Evolutionary conservation across 2,113 vertebrate genomes (phyloP).

Genomic region (Forbesichthys agassizii): DNA sequence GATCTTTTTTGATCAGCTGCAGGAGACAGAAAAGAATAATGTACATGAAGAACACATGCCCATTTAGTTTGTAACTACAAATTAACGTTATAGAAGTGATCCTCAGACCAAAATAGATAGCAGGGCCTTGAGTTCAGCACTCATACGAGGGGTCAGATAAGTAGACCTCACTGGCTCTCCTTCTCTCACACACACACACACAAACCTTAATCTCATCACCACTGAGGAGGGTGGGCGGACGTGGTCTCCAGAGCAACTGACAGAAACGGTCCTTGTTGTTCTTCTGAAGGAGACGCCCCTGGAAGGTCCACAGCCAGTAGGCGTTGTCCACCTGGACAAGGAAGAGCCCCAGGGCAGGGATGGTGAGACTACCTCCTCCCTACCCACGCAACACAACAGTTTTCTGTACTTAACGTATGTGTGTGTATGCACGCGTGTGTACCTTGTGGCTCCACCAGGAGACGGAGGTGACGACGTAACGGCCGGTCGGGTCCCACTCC

Average conservation of each 20-base stretch:
- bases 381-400: background rate
- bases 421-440: background rate
- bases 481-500: conserved; percentile 96
- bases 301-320: conserved; percentile 98
- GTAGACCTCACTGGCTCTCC: conserved; percentile 30
- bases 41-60: background rate
- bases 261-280: conserved; percentile 98
- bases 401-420: background rate
- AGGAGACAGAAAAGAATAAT: conserved; percentile 23
- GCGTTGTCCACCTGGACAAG: conserved; percentile 92
- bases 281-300: conserved; percentile 96
- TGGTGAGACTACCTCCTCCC: background rate
- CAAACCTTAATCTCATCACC: conserved; percentile 87
- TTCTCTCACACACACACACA: background rate
- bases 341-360: background rate
- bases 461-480: conserved; percentile 94
- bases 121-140: conserved; percentile 52
- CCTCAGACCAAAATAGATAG: conserved; percentile 55
- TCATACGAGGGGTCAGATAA: conserved; percentile 60
- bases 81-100: conserved; percentile 8
- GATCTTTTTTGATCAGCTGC: conserved; percentile 96
- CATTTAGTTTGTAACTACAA: background rate
- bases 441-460: conserved; percentile 99
- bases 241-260: conserved; percentile 95
- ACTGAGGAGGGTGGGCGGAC: conserved; percentile 85